These are phyloP conservation scores for Triplophysa bombifrons DNA, from an alignment of 2,797 vertebrate genomes.

Conservation along the genomic window DNA sequence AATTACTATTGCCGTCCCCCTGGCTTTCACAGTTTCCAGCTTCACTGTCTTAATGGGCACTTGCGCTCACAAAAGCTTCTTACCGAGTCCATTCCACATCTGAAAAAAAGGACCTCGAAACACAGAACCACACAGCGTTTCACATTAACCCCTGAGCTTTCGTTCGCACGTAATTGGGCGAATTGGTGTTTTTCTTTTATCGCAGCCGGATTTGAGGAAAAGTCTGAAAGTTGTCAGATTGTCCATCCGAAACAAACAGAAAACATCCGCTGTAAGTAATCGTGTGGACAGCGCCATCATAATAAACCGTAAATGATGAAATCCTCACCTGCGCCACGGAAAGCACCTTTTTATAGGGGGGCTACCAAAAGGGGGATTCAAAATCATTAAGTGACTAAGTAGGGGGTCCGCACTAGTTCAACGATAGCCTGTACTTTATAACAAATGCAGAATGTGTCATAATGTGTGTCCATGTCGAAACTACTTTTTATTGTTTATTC, in stretches of 20 bases:
- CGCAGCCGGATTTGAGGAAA: conserved; percentile 2
- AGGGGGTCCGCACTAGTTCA: neutral
- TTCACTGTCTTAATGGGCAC: conserved; percentile 30
- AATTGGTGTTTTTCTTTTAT: conserved; percentile 10
- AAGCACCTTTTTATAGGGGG: too few species aligned
- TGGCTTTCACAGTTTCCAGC: conserved; percentile 33
- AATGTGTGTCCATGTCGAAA: neutral
- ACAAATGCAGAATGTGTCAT: too few species aligned
- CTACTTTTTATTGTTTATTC: neutral
- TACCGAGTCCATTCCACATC: conserved; percentile 23
- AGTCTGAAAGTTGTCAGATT: conserved; percentile 13
- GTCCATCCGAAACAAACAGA: neutral
- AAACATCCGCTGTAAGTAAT: neutral
- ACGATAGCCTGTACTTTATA: neutral
- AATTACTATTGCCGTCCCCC: conserved; percentile 20
- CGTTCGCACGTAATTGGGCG: conserved; percentile 3
- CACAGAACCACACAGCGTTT: conserved; percentile 19
- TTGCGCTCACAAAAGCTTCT: conserved; percentile 20
- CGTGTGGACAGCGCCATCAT: neutral
- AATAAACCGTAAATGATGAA: conserved; percentile 31
- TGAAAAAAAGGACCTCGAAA: conserved; percentile 11
- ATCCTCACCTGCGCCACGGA: neutral
- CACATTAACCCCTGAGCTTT: conserved; percentile 33
- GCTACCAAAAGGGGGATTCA: neutral
- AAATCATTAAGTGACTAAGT: neutral